Evolutionary conservation across 2,888 invertebrate genomes (phyloP).

Genomic region (Plebejus argus): DNA sequence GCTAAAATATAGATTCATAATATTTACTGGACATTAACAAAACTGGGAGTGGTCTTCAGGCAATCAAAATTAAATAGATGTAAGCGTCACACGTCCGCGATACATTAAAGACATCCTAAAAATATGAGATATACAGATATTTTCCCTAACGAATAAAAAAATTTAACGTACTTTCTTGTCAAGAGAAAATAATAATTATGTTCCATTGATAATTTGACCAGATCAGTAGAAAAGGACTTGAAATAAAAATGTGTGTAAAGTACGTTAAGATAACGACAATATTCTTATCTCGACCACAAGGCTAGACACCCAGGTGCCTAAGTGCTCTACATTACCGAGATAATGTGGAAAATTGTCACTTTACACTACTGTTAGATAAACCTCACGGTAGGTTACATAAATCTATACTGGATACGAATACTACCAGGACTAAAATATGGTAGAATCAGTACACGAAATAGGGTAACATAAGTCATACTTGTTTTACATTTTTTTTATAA

Average conservation of each 20-base stretch:
- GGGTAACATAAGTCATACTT: no score
- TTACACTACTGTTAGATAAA: not conserved
- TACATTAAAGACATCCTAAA: no score
- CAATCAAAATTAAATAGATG: not conserved
- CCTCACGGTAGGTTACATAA: not conserved
- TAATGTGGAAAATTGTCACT: slow-evolving; percentile 13
- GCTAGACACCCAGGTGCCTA: slow-evolving; percentile 26
- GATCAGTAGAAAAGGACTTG: not conserved
- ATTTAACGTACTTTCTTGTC: not conserved
- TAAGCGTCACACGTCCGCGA: no score
- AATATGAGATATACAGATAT: no score
- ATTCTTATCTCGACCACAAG: slow-evolving; percentile 21
- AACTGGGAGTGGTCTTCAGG: not conserved
- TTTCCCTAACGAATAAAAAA: no score
- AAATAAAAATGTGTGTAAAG: not conserved
- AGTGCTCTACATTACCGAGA: slow-evolving; percentile 10
- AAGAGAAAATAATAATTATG: not conserved
- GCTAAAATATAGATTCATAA: not conserved
- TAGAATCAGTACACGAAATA: no score
- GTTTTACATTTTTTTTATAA: no score
- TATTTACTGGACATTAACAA: not conserved
- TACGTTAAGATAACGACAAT: not conserved
- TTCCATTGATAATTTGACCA: not conserved
- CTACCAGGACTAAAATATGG: not conserved
- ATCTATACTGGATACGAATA: not conserved